Evolutionary conservation across 2,797 vertebrate genomes (phyloP).

Genomic region (Thunnus albacares): DNA sequence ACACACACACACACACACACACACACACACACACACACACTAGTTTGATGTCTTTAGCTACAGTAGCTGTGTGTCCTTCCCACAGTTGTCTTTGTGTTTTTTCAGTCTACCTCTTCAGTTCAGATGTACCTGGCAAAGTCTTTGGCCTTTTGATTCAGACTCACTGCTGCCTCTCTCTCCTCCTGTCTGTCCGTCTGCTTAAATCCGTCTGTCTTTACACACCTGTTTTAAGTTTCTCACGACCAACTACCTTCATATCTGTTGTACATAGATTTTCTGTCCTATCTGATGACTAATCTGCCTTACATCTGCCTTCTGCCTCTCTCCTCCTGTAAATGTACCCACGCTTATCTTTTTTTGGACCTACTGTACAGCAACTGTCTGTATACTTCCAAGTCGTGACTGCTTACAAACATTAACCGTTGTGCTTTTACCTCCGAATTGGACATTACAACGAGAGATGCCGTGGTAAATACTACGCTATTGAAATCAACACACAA

Average conservation of each 20-base stretch:
- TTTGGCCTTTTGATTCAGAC: conserved; percentile 29
- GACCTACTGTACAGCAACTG: conserved; percentile 69
- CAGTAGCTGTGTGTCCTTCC: conserved; percentile 20
- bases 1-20: background rate
- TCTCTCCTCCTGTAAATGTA: conserved; percentile 69
- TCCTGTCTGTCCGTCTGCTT: background rate
- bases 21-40: conserved; percentile 10
- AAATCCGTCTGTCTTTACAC: background rate
- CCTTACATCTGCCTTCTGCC: conserved; percentile 70
- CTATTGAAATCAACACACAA: conserved; percentile 5
- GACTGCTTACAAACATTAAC: conserved; percentile 55
- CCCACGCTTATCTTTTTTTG: conserved; percentile 62
- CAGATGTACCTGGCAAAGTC: conserved; percentile 22
- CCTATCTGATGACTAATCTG: conserved; percentile 61
- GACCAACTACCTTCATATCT: conserved; percentile 20
- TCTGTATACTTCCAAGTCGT: conserved; percentile 57
- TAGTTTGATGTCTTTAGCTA: conserved; percentile 12
- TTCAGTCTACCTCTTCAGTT: conserved; percentile 76
- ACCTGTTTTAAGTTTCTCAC: conserved; percentile 9
- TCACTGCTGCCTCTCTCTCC: conserved; percentile 48
- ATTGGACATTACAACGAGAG: conserved; percentile 6
- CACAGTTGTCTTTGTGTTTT: conserved; percentile 21
- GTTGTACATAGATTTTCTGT: conserved; percentile 56
- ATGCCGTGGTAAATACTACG: background rate
- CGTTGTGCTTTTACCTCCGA: conserved; percentile 61